These are phyloP conservation scores for Dipodomys merriami DNA, from an alignment of 2,113 vertebrate species.

Conservation along the genomic window DNA sequence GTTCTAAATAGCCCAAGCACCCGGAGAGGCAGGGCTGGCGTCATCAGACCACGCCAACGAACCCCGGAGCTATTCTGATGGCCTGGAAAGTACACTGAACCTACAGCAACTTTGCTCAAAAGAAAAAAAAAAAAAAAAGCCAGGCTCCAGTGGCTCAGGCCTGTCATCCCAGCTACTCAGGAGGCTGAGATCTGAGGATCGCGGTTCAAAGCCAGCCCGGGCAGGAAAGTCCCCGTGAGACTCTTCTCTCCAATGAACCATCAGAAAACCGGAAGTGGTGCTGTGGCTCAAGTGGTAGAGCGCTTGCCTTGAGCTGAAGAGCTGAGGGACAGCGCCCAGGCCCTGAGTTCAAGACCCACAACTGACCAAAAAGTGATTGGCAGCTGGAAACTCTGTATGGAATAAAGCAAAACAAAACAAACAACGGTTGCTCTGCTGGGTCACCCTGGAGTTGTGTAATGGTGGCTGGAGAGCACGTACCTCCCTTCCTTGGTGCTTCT, in stretches of 20 bases:
- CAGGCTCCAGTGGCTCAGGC: too few relatives aligned
- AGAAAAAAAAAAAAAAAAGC: too few relatives aligned
- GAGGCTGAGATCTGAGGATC: too few relatives aligned
- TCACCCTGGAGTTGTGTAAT: background rate
- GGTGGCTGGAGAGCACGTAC: background rate
- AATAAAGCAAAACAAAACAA: background rate
- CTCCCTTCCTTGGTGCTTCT: background rate
- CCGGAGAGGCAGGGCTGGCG: background rate
- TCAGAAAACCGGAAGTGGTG: too few relatives aligned
- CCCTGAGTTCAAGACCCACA: too few relatives aligned
- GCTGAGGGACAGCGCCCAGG: too few relatives aligned
- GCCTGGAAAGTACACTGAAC: background rate
- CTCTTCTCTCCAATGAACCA: too few relatives aligned
- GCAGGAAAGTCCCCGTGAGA: too few relatives aligned
- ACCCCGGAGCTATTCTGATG: background rate
- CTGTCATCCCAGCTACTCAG: too few relatives aligned
- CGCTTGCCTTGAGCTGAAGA: too few relatives aligned
- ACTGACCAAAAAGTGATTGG: background rate
- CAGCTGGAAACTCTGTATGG: background rate
- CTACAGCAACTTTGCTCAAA: background rate
- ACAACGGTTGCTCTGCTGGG: background rate
- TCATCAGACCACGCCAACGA: background rate
- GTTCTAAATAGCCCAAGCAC: background rate
- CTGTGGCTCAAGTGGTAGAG: too few relatives aligned
- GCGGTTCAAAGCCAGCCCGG: too few relatives aligned